Conservation (phyloP, 1,140 invertebrate species). For the Phymorhynchus buccinoides region DNA sequence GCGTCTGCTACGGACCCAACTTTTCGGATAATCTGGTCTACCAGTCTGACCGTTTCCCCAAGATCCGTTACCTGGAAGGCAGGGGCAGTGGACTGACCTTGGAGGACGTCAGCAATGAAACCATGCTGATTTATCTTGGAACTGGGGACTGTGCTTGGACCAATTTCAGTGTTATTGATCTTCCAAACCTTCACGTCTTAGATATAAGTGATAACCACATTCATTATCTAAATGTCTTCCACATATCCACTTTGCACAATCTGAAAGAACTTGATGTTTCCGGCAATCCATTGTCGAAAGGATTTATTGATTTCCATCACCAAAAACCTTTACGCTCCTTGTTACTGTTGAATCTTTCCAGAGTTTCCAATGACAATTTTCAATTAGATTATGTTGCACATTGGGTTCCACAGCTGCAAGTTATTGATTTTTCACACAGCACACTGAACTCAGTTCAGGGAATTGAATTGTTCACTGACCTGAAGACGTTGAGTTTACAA, state of each 20-base stretch:
- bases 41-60: background rate
- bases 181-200: background rate
- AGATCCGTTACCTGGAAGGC: background rate
- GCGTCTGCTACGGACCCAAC: constrained; percentile 11
- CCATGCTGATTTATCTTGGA: background rate
- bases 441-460: background rate
- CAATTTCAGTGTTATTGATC: background rate
- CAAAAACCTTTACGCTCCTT: background rate
- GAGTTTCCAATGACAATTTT: background rate
- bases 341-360: background rate
- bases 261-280: constrained; percentile 35
- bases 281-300: constrained; percentile 12
- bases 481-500: background rate
- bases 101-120: background rate
- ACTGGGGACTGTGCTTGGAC: background rate
- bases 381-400: background rate
- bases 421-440: background rate
- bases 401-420: background rate
- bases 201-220: constrained; percentile 39
- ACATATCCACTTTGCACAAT: background rate
- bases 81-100: background rate
- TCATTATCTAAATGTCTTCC: background rate
- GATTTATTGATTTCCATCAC: background rate
- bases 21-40: background rate
- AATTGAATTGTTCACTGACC: background rate